A percentile compares a stretch with the other conserved stretches of the same genome.
Evolutionary conservation across 2,797 vertebrate species (phyloP).

Genomic region (Erethizon dorsatum): DNA sequence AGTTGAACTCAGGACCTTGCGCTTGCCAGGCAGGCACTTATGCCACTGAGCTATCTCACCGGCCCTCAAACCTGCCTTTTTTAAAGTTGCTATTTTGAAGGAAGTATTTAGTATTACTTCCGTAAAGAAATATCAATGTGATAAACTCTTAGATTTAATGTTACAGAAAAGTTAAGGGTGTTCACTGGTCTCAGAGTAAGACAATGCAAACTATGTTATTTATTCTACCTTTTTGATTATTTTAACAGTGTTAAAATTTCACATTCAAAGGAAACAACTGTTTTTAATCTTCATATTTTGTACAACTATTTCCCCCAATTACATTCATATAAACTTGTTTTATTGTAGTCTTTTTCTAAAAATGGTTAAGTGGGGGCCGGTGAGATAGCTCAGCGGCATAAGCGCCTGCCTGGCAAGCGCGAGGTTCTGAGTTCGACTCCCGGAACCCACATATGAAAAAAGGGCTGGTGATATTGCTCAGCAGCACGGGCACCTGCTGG

Average conservation of each 20-base stretch:
- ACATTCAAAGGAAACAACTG: neutral
- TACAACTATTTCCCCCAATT: neutral
- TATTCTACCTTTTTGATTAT: slow-evolving; percentile 52
- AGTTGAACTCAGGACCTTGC: no score
- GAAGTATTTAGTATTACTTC: neutral
- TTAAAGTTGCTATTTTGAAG: slow-evolving; percentile 35
- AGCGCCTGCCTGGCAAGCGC: no score
- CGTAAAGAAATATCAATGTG: neutral
- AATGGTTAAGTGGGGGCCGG: neutral
- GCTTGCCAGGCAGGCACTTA: no score
- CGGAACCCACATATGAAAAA: no score
- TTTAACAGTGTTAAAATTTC: neutral
- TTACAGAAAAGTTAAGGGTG: neutral
- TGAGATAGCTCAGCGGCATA: no score
- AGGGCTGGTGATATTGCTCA: no score
- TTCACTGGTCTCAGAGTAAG: neutral
- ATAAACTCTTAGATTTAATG: slow-evolving; percentile 41
- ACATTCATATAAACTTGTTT: neutral
- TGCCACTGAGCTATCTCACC: no score
- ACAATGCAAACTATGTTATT: neutral
- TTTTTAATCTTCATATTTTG: neutral
- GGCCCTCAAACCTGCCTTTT: neutral
- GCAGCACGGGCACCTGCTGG: no score
- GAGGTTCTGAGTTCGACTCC: no score
- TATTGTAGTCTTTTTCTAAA: slow-evolving; percentile 23